Evolutionary conservation across 1,140 invertebrate species (phyloP), one percentile per base, ranked within the genome.

Genomic region (Propsilocerus akamusi): DNA sequence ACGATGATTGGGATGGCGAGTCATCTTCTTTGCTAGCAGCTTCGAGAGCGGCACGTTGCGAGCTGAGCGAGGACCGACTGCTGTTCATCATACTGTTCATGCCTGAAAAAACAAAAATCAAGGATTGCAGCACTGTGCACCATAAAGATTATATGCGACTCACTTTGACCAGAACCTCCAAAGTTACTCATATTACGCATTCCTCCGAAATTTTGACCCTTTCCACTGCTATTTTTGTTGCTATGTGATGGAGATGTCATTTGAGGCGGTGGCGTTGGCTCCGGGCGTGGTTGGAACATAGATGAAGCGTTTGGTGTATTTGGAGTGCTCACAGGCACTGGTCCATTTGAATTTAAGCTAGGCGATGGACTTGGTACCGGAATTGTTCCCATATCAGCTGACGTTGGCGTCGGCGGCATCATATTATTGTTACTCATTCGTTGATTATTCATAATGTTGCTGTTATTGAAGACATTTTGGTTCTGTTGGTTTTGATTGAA

Each of bases 1-100:
- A 41, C 22, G 34, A 20, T 1, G 71, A 69, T 1, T 76, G 73
- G 52, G 76, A 76, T 2, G 75, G 74, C n/a, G 77, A 78, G 54
- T 79, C 78, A 55, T 81, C 73, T 37, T 74, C 77, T 6, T 76
- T 69, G 0, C 75, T 71, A 20, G 68, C 68, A 1, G 79, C 79
- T 51, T 76, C 78, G 26, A 82, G 72, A 0, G 80, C 78, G 10
- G 78, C 75, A 73, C 80, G 80, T 59, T 81, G 80, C 14, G 76
- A 81, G 32, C 74, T 81, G 62, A 75, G 73, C 28, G 67, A 73
- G 26, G 68, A 65, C 14, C 58, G 26, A 24, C 20, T 57, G 14
- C 28, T 30, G 14, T 30, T 41, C 34, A 41, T 41, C 34, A 41
- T 41, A 20, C 14, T 20, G 11, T 41, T 41, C n/a, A 41, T 41